These are phyloP conservation scores for Pygmarrhopalites habei DNA, from an alignment of 1,140 invertebrate genomes.

Conservation along the genomic window DNA sequence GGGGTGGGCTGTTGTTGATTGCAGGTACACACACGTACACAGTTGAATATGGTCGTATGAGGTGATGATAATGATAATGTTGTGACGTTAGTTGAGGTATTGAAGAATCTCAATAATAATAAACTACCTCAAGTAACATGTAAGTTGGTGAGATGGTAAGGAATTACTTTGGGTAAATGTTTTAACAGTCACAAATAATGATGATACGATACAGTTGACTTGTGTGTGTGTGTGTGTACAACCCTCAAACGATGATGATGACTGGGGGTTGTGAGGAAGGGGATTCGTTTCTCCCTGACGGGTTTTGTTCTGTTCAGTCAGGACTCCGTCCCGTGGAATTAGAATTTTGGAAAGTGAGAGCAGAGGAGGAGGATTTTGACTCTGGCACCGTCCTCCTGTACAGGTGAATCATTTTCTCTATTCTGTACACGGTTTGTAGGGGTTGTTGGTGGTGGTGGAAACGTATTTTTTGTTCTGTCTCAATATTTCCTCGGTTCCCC, in stretches of 20 bases:
- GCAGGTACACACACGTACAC: background rate
- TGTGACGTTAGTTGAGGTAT: background rate
- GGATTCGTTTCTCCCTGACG: background rate
- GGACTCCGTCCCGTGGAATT: background rate
- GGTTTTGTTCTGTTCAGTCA: background rate
- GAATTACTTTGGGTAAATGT: background rate
- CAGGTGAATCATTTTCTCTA: conserved; percentile 15
- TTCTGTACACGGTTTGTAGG: too few species aligned
- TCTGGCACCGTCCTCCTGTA: background rate
- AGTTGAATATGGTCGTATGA: background rate
- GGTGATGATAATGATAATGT: background rate
- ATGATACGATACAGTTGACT: background rate
- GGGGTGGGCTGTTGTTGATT: background rate
- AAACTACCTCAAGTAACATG: too few species aligned
- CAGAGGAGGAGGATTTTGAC: background rate
- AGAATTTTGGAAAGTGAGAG: background rate
- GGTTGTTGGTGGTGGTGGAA: too few species aligned
- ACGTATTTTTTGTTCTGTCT: background rate
- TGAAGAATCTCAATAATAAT: too few species aligned
- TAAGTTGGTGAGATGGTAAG: background rate
- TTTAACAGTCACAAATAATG: background rate
- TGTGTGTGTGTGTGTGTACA: background rate
- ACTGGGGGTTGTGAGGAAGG: background rate
- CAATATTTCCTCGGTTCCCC: background rate
- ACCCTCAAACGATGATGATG: background rate